A percentile compares a stretch with the other conserved stretches of the same genome.
Evolutionary conservation across 2,797 vertebrate genomes (phyloP).

Genomic region (Heteromormyrus szaboi): DNA sequence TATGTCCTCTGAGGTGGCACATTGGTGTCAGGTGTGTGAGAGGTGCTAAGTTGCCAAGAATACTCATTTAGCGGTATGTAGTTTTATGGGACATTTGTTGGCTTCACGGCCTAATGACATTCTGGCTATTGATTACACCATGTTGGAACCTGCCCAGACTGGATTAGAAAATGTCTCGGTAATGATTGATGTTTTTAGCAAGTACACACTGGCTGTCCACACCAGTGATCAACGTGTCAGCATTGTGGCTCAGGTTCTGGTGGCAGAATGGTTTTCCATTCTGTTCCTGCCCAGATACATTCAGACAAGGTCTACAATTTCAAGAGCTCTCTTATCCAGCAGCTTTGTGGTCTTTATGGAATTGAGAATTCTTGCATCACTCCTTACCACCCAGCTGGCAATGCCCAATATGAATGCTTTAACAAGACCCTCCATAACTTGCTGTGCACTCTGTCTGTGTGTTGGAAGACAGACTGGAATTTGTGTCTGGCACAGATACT

Average conservation of each 20-base stretch:
- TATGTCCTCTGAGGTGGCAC: neutral
- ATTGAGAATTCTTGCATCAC: too few relatives aligned
- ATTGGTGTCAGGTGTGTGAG: too few relatives aligned
- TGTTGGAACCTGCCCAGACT: neutral
- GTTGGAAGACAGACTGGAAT: neutral
- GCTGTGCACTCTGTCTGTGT: neutral
- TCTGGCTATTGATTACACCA: neutral
- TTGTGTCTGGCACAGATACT: too few relatives aligned
- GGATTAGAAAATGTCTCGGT: neutral
- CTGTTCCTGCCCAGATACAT: too few relatives aligned
- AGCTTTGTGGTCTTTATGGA: too few relatives aligned
- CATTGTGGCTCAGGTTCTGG: neutral
- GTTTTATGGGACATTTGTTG: neutral
- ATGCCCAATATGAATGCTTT: too few relatives aligned
- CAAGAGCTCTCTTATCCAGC: too few relatives aligned
- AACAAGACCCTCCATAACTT: neutral
- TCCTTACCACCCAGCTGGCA: too few relatives aligned
- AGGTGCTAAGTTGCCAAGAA: too few relatives aligned
- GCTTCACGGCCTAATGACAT: neutral
- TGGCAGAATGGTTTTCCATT: neutral
- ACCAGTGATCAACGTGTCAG: neutral
- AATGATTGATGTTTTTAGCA: neutral
- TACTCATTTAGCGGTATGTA: neutral
- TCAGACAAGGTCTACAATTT: too few relatives aligned
- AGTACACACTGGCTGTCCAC: neutral